These are phyloP conservation scores for Acinonyx jubatus DNA, from an alignment of 2,113 vertebrate genomes.

Conservation along the genomic window DNA sequence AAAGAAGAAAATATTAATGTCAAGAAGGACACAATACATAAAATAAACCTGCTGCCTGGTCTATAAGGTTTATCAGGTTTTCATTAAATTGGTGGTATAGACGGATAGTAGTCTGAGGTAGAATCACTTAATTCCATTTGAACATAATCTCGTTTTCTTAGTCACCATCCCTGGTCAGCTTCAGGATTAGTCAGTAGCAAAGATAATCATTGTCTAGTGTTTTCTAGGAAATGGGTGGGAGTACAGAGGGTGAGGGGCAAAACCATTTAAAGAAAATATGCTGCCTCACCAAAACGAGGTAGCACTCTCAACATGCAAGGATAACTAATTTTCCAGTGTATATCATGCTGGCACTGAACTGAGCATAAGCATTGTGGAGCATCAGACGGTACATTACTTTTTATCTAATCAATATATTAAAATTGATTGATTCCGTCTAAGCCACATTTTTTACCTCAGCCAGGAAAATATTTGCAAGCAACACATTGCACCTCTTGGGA, in stretches of 20 bases:
- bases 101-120: neutral
- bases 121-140: neutral
- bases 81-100: neutral
- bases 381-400: neutral
- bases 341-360: neutral
- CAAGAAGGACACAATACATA: neutral
- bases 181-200: neutral
- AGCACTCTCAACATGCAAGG: neutral
- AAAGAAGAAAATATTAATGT: neutral
- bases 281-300: neutral
- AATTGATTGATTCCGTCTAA: neutral
- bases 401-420: neutral
- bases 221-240: neutral
- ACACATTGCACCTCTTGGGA: neutral
- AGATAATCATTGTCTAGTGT: neutral
- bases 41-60: fast-evolving
- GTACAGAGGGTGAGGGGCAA: neutral
- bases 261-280: neutral
- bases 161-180: neutral
- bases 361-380: fast-evolving
- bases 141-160: neutral
- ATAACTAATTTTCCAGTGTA: neutral
- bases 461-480: neutral
- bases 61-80: neutral
- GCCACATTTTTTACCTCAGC: neutral